Evolutionary conservation across 2,888 invertebrate genomes (phyloP), one percentile per base, ranked within the genome.

Genomic region (Bugulina stolonifera): DNA sequence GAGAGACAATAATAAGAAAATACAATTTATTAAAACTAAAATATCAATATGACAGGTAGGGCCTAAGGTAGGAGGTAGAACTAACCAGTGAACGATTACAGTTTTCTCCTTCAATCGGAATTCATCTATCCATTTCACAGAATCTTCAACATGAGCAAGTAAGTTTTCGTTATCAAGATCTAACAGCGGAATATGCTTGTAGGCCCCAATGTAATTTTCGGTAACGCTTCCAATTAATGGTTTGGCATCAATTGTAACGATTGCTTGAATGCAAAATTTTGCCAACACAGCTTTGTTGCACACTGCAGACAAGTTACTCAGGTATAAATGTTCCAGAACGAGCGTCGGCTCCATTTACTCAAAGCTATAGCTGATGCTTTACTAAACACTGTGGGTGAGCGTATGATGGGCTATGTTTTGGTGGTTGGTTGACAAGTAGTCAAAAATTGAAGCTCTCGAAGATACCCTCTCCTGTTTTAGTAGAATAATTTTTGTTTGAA

Each of bases 61-160:
- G n/a, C n/a, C n/a, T n/a, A n/a, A n/a, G n/a, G n/a, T 43, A 43
- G 18, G 43, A 43, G 43, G 5, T 43, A 18, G 43, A 10, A 64
- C 64, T 1, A 25, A 64, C 64, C 64, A 64, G 27, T 64, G 64
- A 64, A 64, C 32, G 34, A 64, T 64, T 25, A 32, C 32, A 64
- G 22, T 27, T 64, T 64, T 64, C 29, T 32, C 5, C 2, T 32
- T 14, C 10, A 32, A 18, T 32, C 64, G 2, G 5, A 10, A 34
- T 27, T 25, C 2, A 29, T 64, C 64, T 2, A 64, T 64, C 25
- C 22, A 64, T 32, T 14, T 32, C 3, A 64, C 27, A 25, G 64
- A 27, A 34, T 64, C 64, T 14, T 64, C 64, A 5, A 64, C 10
- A 34, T 64, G 64, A 3, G 34, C 5, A 14, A 64, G 5, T 10